Evolutionary conservation across 2,888 invertebrate species (phyloP).

Genomic region (Apotomis capreana): DNA sequence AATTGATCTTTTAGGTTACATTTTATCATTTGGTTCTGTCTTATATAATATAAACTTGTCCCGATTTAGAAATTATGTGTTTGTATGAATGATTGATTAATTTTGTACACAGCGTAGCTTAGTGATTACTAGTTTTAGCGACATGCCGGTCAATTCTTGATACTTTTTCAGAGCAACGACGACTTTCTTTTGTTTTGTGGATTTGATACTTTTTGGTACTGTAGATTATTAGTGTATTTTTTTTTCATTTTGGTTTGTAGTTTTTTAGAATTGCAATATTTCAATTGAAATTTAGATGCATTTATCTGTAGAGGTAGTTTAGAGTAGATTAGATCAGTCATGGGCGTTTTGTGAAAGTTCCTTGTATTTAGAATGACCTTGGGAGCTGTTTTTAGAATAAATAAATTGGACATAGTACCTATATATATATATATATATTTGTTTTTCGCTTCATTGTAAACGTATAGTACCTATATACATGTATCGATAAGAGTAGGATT

Average conservation of each 20-base stretch:
- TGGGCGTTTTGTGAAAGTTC: constrained; percentile 20
- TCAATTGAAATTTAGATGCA: constrained; percentile 21
- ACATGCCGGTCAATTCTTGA: constrained; percentile 19
- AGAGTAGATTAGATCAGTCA: not conserved
- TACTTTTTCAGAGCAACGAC: constrained; percentile 45
- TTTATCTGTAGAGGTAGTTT: constrained; percentile 22
- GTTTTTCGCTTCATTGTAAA: no score
- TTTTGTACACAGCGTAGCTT: not conserved
- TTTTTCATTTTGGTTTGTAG: constrained; percentile 17
- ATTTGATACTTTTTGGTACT: constrained; percentile 41
- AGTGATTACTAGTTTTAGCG: not conserved
- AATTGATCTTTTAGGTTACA: constrained; percentile 45
- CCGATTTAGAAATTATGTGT: not conserved
- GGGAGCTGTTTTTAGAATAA: not conserved
- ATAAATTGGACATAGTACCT: not conserved
- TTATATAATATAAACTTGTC: not conserved
- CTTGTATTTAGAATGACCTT: not conserved
- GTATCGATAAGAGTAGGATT: no score
- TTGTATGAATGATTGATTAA: constrained; percentile 2
- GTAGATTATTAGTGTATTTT: constrained; percentile 3
- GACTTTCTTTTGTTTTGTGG: constrained; percentile 56
- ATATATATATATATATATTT: not conserved
- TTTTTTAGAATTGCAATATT: constrained; percentile 10
- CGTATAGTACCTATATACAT: no score
- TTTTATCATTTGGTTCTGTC: constrained; percentile 20